phyloP scores from a whole-genome alignment of 2,113 vertebrate species.

The Salvelinus namaycush region DNA sequence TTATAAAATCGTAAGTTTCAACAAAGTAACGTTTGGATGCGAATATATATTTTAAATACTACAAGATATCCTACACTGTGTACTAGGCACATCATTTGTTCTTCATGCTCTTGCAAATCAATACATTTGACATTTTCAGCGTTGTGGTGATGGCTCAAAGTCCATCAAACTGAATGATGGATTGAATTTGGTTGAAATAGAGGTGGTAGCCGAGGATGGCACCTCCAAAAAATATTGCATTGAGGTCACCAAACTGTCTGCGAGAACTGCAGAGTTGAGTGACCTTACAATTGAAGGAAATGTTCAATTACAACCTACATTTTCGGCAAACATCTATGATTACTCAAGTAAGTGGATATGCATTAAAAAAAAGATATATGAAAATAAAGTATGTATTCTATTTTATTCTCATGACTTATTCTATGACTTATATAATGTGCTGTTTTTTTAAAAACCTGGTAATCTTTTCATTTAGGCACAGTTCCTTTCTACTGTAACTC shows the following conservation, averaged over 20 bases:
- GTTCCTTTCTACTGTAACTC: conserved; percentile 50
- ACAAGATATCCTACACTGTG: no score
- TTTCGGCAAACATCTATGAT: conserved; percentile 45
- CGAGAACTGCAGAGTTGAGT: no score
- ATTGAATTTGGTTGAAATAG: conserved; percentile 56
- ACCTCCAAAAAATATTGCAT: conserved; percentile 51
- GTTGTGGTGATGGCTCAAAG: conserved; percentile 55
- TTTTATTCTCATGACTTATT: no score
- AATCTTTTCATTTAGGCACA: conserved; percentile 30
- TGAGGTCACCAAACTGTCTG: no score
- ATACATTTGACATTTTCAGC: conserved; percentile 40
- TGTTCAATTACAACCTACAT: conserved; percentile 48
- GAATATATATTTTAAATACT: no score
- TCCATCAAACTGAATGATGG: conserved; percentile 56
- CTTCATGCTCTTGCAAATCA: conserved; percentile 52
- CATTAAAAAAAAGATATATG: no score
- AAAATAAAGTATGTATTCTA: no score
- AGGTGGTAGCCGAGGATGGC: conserved; percentile 72
- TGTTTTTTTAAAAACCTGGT: background rate
- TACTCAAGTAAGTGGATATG: conserved; percentile 52
- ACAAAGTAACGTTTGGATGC: background rate
- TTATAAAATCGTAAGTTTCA: conserved; percentile 58
- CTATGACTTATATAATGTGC: no score
- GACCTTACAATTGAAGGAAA: no score
- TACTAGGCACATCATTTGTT: no score